Base-by-base conservation (phyloP, 2,888 invertebrate species). In the Oligia latruncula region DNA sequence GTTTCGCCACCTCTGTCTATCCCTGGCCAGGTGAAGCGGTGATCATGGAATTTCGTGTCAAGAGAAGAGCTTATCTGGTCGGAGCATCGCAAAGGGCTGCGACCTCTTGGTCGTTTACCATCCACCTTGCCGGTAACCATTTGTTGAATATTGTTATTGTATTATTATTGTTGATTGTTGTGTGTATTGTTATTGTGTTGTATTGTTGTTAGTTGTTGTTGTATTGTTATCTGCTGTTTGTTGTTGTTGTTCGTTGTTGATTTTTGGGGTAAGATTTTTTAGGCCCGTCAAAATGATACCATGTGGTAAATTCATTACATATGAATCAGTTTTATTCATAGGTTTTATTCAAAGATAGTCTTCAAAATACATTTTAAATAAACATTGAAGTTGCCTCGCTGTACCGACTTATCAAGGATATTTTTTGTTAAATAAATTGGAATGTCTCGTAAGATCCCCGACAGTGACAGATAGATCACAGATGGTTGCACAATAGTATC, bases 391-490 rank as follows among this genome's bases (percentile, higher is more conserved):
- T 84, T 65, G 43, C 6, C 23, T 71, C 77, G 60, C 78, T 64
- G 73, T 81, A 79, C 68, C 46, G 17, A 77, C 52, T 65, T 81
- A 79, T 67, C 78, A 86, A 79, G 71, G 74, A 67, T 86, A 82
- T 85, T 82, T 89, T 83, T 89, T 89, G 80, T 89, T 68, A 83
- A 55, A 83, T 77, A 85, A 77, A 86, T 76, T 84, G 73, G 77
- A 85, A 84, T 71, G 77, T 81, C 80, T 74, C 40, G 74, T 84
- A 85, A 78, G 78, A 76, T 84, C 71, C 65, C 82, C 67, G 92
- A 93, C 92, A 92, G 92, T 95, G 95, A 95, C 93, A 91, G 95
- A 95, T 95, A 92, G 95, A 95, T 83, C 90, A 91, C 94, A 94
- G 94, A 92, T 93, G 94, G 94, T 94, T 94, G 94, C 93, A 95